Evolutionary conservation across 2,888 invertebrate species (phyloP).

Genomic region (Drosophila prolongata): DNA sequence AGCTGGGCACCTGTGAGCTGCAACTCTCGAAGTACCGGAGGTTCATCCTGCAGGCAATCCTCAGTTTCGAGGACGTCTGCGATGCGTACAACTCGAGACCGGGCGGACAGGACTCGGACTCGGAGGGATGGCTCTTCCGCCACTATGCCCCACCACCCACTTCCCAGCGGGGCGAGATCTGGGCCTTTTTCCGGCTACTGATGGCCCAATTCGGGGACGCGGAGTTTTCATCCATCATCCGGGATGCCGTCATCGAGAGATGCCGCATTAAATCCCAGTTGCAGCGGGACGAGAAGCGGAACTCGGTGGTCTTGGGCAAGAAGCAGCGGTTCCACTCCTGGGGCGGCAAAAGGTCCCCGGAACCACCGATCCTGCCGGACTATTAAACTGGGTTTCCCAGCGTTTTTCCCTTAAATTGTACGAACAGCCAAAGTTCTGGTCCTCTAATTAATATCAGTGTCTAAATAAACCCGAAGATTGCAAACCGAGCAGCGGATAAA

Average conservation of each 20-base stretch:
- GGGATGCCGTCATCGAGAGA: slow-evolving; percentile 81
- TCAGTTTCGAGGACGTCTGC: slow-evolving; percentile 83
- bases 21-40: slow-evolving; percentile 82
- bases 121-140: slow-evolving; percentile 57
- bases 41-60: slow-evolving; percentile 81
- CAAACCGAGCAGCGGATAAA: slow-evolving; percentile 29
- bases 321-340: slow-evolving; percentile 84
- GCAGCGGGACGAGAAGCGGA: slow-evolving; percentile 82
- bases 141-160: slow-evolving; percentile 76
- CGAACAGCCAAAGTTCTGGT: slow-evolving; percentile 57
- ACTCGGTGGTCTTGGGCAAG: slow-evolving; percentile 82
- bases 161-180: slow-evolving; percentile 78
- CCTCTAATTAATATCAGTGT: slow-evolving; percentile 56
- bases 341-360: slow-evolving; percentile 83
- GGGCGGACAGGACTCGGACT: slow-evolving; percentile 48
- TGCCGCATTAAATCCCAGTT: slow-evolving; percentile 76
- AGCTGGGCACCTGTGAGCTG: slow-evolving; percentile 76
- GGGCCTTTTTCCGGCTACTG: slow-evolving; percentile 82
- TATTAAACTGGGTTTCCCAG: slow-evolving; percentile 17
- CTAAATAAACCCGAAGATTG: slow-evolving; percentile 51
- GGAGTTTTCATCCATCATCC: slow-evolving; percentile 80
- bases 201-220: slow-evolving; percentile 83
- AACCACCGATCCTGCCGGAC: slow-evolving; percentile 38
- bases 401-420: slow-evolving; percentile 60
- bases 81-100: slow-evolving; percentile 75